Base-by-base conservation (phyloP, 2,113 vertebrate genomes). In the Megaceryle torquata region DNA sequence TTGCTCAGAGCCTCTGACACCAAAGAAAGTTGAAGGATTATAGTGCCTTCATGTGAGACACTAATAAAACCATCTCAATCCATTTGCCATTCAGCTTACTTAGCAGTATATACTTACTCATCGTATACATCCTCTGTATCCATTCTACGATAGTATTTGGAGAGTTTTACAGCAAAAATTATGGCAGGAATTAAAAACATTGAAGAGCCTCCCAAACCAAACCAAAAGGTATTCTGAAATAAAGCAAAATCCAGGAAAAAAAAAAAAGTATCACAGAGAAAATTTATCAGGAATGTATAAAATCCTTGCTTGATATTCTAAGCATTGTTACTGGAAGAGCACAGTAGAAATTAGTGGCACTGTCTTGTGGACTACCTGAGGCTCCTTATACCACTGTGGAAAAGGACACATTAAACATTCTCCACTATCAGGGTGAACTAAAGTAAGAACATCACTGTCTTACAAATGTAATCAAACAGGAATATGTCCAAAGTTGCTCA, bases 71-170 rank as follows among this genome's bases (percentile, higher is more conserved):
- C 13, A 69, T 57, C 90, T 72, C 21, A 64, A 72, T 26, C 44
- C 37, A 48, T 82, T 22, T 68, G 28, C 11, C 26, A 28, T 51
- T 59, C n/a, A 29, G 24, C 10, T 81, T 51, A 53, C 5, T 69
- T 82, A 77, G 79, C 9, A 48, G 43, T 8, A 41, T 15, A 20
- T 91, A 99, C 99, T 99, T 96, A 99, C 99, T 99, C 99, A 21
- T 99, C 99, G 48, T 99, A 99, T 33, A 99, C 98, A 19, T 99
- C 99, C 98, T 99, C 99, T 3, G 99, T 99, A 65, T 99, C 99
- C 99, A 99, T 99, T 77, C 99, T 98, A 53, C 99, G 99, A 84
- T 99, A 99, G 96, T 98, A 98, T 98, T 99, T 99, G 95, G 99
- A 98, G 81, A 99, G 97, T 95, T 99, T 99, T 17, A 99, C 98